These are phyloP conservation scores for Bombus picipes DNA, from an alignment of 1,140 invertebrate genomes.

Conservation along the genomic window DNA sequence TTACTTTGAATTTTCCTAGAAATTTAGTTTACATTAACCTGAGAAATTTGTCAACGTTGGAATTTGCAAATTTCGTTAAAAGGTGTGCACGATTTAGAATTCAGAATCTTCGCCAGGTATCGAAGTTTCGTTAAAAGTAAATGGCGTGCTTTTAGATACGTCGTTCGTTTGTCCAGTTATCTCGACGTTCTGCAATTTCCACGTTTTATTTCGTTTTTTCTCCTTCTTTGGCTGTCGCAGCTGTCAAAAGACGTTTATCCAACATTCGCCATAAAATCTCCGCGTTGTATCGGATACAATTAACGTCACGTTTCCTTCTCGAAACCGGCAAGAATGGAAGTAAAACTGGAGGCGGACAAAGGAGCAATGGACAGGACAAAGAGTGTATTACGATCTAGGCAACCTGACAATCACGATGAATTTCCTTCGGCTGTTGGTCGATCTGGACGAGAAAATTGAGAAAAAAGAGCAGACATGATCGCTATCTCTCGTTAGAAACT, in stretches of 20 bases:
- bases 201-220: not conserved
- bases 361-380: not conserved
- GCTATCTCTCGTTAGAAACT: too few species aligned
- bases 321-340: not conserved
- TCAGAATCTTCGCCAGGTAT: too few species aligned
- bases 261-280: not conserved
- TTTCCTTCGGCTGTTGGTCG: constrained; percentile 19
- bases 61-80: too few species aligned
- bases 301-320: constrained; percentile 19
- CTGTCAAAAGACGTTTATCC: not conserved
- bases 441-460: not conserved
- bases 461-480: not conserved
- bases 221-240: not conserved
- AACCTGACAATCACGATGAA: constrained; percentile 12
- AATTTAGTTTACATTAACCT: too few species aligned
- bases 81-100: too few species aligned
- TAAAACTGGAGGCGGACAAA: too few species aligned
- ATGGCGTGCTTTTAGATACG: too few species aligned
- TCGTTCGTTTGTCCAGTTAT: not conserved
- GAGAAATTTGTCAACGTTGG: too few species aligned
- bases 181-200: not conserved
- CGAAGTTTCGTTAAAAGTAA: too few species aligned
- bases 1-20: too few species aligned
- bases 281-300: constrained; percentile 35
- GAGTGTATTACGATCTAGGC: not conserved